These are phyloP conservation scores for Calliopsis andreniformis DNA, from an alignment of 1,140 invertebrate genomes.

Conservation along the genomic window DNA sequence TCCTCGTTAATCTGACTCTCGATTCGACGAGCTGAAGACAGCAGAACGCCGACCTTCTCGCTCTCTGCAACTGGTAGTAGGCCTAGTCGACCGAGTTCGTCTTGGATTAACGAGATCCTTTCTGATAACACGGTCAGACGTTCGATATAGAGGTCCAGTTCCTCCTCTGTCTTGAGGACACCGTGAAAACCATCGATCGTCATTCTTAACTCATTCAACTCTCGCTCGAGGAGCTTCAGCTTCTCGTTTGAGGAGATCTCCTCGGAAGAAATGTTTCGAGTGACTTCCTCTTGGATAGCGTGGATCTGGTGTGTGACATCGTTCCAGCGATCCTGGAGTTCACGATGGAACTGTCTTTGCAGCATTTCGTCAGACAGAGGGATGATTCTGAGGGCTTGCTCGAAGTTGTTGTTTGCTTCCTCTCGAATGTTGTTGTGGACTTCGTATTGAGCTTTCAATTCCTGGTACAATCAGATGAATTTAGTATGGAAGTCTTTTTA, in stretches of 20 bases:
- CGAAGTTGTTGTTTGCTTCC: constrained; percentile 87
- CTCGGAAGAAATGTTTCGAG: constrained; percentile 86
- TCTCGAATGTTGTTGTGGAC: constrained; percentile 90
- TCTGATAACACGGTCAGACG: constrained; percentile 88
- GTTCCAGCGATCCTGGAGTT: constrained; percentile 89
- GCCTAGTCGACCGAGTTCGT: constrained; percentile 88
- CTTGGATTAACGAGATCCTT: constrained; percentile 88
- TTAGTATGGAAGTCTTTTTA: background rate
- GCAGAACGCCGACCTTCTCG: constrained; percentile 87
- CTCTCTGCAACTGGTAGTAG: constrained; percentile 87
- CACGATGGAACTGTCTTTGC: constrained; percentile 88
- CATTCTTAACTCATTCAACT: constrained; percentile 86
- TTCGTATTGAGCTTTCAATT: constrained; percentile 93
- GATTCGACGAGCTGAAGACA: constrained; percentile 86
- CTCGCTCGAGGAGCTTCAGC: constrained; percentile 86
- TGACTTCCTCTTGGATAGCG: constrained; percentile 85
- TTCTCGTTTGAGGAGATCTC: constrained; percentile 88
- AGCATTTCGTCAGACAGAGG: constrained; percentile 90
- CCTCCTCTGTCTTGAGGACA: constrained; percentile 90
- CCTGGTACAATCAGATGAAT: constrained; percentile 78
- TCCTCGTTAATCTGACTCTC: constrained; percentile 88
- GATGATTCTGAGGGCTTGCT: constrained; percentile 88
- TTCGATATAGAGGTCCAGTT: constrained; percentile 90
- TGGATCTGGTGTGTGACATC: constrained; percentile 85
- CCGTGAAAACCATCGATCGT: constrained; percentile 87